Evolutionary conservation across 2,888 invertebrate species (phyloP).

Genomic region (Monoplex corrugatus): DNA sequence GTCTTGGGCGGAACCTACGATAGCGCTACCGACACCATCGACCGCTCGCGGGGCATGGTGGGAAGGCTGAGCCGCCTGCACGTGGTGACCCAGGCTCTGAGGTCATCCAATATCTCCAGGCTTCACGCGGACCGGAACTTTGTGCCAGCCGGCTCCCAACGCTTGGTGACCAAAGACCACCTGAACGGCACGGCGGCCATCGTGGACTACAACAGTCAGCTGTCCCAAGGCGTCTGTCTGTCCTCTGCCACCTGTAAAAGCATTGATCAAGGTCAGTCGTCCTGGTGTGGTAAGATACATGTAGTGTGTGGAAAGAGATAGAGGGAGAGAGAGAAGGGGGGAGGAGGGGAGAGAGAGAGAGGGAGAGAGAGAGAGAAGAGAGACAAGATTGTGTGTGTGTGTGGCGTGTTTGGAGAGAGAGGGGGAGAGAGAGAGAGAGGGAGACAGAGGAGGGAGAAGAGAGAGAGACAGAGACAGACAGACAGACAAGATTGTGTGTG

Average conservation of each 20-base stretch:
- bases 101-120: slow-evolving; percentile 50
- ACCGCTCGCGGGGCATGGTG: slow-evolving; percentile 55
- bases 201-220: slow-evolving; percentile 61
- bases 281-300: no score
- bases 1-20: slow-evolving; percentile 60
- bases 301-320: no score
- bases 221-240: slow-evolving; percentile 52
- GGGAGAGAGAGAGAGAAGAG: no score
- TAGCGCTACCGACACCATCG: slow-evolving; percentile 46
- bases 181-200: slow-evolving; percentile 51
- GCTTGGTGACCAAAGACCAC: slow-evolving; percentile 53
- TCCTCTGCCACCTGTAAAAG: slow-evolving; percentile 3
- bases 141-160: slow-evolving; percentile 51
- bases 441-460: no score
- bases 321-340: background rate
- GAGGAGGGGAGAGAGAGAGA: no score
- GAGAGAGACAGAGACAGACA: no score
- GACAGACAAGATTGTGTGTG: no score
- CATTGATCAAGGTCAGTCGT: slow-evolving; percentile 34
- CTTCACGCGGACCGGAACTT: slow-evolving; percentile 49
- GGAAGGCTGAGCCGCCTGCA: slow-evolving; percentile 65
- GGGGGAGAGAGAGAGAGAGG: no score
- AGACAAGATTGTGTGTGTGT: no score
- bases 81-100: slow-evolving; percentile 57
- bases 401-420: no score